These are phyloP conservation scores for Limnephilus auricula DNA, from an alignment of 2,888 invertebrate genomes.

Conservation along the genomic window DNA sequence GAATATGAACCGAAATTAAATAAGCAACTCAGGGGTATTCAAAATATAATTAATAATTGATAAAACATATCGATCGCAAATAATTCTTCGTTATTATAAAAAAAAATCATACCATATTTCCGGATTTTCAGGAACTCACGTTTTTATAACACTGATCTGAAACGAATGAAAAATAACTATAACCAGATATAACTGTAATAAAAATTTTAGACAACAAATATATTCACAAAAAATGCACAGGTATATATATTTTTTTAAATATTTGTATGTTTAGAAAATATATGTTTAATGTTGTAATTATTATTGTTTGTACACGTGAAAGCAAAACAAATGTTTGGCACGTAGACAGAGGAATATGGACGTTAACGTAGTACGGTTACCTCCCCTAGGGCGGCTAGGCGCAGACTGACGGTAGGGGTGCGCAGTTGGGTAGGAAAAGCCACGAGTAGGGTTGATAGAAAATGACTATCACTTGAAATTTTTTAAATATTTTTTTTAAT, in stretches of 20 bases:
- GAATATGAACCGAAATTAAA: no score
- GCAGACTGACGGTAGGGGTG: slow-evolving; percentile 61
- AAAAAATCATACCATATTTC: neutral
- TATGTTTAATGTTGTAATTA: neutral
- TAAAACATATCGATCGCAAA: no score
- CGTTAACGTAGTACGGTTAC: slow-evolving; percentile 52
- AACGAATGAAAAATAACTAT: neutral
- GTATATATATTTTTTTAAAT: neutral
- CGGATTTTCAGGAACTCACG: neutral
- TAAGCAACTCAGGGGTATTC: no score
- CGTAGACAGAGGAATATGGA: neutral
- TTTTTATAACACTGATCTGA: neutral
- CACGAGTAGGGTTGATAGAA: neutral
- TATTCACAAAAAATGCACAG: neutral
- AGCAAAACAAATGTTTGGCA: neutral
- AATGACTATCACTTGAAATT: neutral
- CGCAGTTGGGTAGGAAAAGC: slow-evolving; percentile 42
- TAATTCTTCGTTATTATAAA: no score
- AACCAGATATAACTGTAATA: neutral
- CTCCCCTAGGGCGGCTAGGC: slow-evolving; percentile 58
- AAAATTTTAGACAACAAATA: neutral
- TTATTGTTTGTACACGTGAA: slow-evolving; percentile 6
- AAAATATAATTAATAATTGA: no score
- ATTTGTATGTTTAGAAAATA: neutral
- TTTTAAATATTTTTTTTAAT: neutral